Conservation (phyloP, 2,888 invertebrate genomes). For the Boloria euphrosyne region DNA sequence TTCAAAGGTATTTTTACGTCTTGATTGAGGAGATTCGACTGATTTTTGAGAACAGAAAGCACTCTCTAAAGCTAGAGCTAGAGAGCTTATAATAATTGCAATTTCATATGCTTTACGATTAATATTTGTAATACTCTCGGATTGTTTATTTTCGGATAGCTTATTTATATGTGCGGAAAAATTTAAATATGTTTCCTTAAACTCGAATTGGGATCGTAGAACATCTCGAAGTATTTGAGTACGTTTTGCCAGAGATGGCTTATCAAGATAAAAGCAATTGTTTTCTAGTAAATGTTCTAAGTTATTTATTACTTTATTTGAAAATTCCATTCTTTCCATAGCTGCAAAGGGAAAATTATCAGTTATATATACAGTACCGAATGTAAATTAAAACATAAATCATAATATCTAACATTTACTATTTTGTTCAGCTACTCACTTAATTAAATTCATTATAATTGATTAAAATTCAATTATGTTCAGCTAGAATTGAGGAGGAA, state of each 20-base stretch:
- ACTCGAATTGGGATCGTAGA: conserved; percentile 51
- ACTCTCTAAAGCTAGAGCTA: conserved; percentile 51
- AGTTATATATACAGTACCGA: not conserved
- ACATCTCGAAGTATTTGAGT: conserved; percentile 49
- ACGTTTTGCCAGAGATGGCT: conserved; percentile 47
- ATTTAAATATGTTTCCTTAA: conserved; percentile 48
- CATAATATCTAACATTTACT: too few species aligned
- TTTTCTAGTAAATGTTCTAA: conserved; percentile 48
- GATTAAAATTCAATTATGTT: too few species aligned
- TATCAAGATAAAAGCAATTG: conserved; percentile 50
- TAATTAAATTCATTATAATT: too few species aligned
- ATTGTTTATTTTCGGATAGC: conserved; percentile 21
- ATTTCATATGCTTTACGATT: conserved; percentile 48
- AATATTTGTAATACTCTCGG: conserved; percentile 14
- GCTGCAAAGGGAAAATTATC: conserved; percentile 49
- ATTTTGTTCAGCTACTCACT: too few species aligned
- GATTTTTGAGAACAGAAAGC: conserved; percentile 50
- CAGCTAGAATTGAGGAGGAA: too few species aligned
- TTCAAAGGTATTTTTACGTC: conserved; percentile 34
- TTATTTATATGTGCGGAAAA: conserved; percentile 5
- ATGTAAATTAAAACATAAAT: too few species aligned
- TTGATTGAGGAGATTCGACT: conserved; percentile 31
- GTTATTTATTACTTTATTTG: conserved; percentile 48
- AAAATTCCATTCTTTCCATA: conserved; percentile 48
- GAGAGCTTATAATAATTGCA: conserved; percentile 50